Evolutionary conservation across 2,113 vertebrate genomes (phyloP), one percentile per base, ranked within the genome.

Genomic region (Oncorhynchus mykiss): DNA sequence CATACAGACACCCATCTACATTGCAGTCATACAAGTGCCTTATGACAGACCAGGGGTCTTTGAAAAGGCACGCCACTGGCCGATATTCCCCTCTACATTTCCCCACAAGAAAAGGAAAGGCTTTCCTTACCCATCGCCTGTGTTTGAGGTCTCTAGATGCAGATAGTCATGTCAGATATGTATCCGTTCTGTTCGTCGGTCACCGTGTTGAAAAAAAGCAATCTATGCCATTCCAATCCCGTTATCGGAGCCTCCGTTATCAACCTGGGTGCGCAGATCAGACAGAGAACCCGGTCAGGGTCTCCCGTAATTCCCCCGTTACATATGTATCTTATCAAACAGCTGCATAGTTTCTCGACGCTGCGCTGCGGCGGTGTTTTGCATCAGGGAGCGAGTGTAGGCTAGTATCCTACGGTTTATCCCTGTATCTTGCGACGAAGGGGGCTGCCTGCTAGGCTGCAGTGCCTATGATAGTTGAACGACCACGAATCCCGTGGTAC

Each of bases 81-180:
- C 45, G 16, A 69, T 25, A 57, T 9, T n/a, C 67, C 13, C 73
- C 22, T 49, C 27, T 49, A 18, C 3, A 25, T 31, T 5, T 34
- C 60, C 25, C 34, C 3, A 65, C 31, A 65, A 51, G 12, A 49
- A 22, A 20, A 48, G 11, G 39, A 68, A 60, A 29, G 24, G 6
- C 16, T 77, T 16, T 16, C 14, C 91, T 91, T 85, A 93, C 91
- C 92, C 92, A 93, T 93, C 88, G 92, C 92, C 80, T 64, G 90
- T 77, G 85, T 87, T 78, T 39, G 88, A 82, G 85, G 82, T 82
- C 86, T 87, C 81, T 90, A 54, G 51, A 18, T 54, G 51, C 86
- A 91, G 86, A 88, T 82, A 73, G 77, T 86, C 88, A 89, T 88
- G 86, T 85, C 86, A 81, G 82, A 87, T 78, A 77, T 48, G 77